Evolutionary conservation across 2,888 invertebrate genomes (phyloP), one percentile per base, ranked within the genome.

Genomic region (Serripes groenlandicus): DNA sequence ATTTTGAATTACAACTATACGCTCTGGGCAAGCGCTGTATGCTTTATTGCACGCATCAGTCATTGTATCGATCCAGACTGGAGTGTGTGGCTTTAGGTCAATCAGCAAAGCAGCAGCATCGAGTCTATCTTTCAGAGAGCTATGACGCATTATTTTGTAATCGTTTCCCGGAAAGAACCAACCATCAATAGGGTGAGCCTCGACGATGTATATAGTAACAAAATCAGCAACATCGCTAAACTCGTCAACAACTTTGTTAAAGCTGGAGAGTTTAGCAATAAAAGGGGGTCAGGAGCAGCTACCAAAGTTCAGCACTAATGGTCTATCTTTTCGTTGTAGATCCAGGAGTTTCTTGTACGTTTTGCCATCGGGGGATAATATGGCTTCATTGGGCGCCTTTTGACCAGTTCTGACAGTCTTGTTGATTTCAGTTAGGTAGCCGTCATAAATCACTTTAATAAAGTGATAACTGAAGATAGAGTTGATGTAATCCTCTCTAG

Each of bases 201-300:
- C 66, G 15, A 26, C 35, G 37, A 66, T 66, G 28, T 66, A 66
- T 42, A 66, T 66, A 5, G 66, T 66, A 32, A 66, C 35, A 35
- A 66, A 66, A 42, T 66, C 66, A 15, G 66, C 66, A 9, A 66
- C 66, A 42, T 66, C 66, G 28, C 66, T 66, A 42, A 66, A 66
- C 66, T 66, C 66, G 26, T 66, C 66, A 15, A 66, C 66, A 35
- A 66, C 66, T 66, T 42, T 7, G 34, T 66, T 62, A 62, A 62
- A 62, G 66, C 32, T 34, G 66, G 66, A 66, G 42, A 66, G 66
- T 66, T 66, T 66, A 66, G 66, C 66, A 5, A 66, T 42, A 42
- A 66, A 66, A 7, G 66, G 66, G 26, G 66, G 66, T 66, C 66
- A 66, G 66, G 66, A 26, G 28, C 66, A 66, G 42, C 66, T 66